phyloP scores from a whole-genome alignment of 2,797 vertebrate genomes.

The Rhinella marina region DNA sequence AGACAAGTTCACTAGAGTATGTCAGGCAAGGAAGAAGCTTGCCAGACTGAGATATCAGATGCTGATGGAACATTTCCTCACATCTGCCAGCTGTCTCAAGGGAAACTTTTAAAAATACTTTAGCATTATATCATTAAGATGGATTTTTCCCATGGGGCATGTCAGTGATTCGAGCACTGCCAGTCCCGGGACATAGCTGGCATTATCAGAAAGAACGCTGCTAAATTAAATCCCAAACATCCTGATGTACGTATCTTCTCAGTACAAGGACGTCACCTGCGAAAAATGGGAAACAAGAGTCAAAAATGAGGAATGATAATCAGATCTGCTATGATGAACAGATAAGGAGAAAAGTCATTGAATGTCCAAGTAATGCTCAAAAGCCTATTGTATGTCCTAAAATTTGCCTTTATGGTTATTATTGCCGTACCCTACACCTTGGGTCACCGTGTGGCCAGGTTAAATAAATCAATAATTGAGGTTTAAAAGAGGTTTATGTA shows the following conservation, averaged over 20 bases:
- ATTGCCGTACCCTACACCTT: neutral
- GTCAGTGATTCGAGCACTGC: constrained; percentile 15
- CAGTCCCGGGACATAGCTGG: constrained; percentile 19
- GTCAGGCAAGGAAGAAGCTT: constrained; percentile 1
- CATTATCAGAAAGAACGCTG: neutral
- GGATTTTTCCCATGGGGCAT: neutral
- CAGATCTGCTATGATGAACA: neutral
- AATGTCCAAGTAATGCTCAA: neutral
- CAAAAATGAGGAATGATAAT: neutral
- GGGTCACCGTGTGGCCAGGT: too few relatives aligned
- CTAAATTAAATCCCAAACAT: constrained; percentile 19
- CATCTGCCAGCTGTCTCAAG: constrained; percentile 9
- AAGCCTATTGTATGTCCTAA: neutral
- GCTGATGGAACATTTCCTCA: constrained; percentile 44
- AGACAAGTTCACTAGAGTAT: neutral
- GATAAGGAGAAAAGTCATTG: neutral
- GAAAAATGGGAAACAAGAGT: neutral
- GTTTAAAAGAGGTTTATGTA: neutral
- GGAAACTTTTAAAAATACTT: constrained; percentile 1
- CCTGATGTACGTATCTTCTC: neutral
- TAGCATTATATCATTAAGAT: constrained; percentile 28
- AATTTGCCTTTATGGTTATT: neutral
- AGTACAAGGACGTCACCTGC: constrained; percentile 3
- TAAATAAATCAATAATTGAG: neutral
- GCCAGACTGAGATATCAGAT: constrained; percentile 24